Percentiles rank a stretch among this genome's conserved stretches.
These are phyloP conservation scores for Drosophila chauvacae DNA, from an alignment of 1,140 invertebrate genomes.

Conservation along the genomic window DNA sequence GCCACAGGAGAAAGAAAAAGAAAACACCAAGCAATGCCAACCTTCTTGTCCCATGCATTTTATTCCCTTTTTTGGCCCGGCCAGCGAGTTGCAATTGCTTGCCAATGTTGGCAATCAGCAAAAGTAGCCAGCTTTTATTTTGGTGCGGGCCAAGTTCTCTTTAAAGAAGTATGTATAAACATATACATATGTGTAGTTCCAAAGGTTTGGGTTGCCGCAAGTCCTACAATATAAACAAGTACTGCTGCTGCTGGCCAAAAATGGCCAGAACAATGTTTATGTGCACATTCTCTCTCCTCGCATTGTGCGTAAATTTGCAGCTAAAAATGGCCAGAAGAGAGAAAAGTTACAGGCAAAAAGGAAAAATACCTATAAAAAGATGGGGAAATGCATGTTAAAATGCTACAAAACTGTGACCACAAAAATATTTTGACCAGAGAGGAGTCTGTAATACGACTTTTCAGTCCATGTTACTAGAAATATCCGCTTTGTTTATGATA, in stretches of 20 bases:
- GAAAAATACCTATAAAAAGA: background rate
- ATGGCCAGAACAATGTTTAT: constrained; percentile 71
- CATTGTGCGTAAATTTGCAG: constrained; percentile 64
- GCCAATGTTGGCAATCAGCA: constrained; percentile 55
- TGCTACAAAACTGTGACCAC: background rate
- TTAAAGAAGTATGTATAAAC: background rate
- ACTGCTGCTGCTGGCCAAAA: constrained; percentile 48
- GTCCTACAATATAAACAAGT: constrained; percentile 14
- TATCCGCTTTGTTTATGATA: background rate
- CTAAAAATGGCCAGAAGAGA: constrained; percentile 21
- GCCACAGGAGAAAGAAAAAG: constrained; percentile 32
- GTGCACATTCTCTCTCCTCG: constrained; percentile 35
- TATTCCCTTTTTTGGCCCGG: constrained; percentile 73
- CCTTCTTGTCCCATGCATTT: constrained; percentile 50
- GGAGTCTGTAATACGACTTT: background rate
- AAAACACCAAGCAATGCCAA: constrained; percentile 24
- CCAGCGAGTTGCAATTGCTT: constrained; percentile 39
- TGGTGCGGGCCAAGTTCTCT: constrained; percentile 36
- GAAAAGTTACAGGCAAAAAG: constrained; percentile 2
- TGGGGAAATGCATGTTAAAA: background rate
- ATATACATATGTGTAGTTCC: background rate
- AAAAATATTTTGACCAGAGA: constrained; percentile 1
- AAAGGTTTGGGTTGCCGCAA: constrained; percentile 5
- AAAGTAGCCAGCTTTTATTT: constrained; percentile 26
- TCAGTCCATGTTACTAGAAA: background rate